Evolutionary conservation across 2,888 invertebrate species (phyloP), one percentile per base, ranked within the genome.

Genomic region (Noctuana brunneofusca): DNA sequence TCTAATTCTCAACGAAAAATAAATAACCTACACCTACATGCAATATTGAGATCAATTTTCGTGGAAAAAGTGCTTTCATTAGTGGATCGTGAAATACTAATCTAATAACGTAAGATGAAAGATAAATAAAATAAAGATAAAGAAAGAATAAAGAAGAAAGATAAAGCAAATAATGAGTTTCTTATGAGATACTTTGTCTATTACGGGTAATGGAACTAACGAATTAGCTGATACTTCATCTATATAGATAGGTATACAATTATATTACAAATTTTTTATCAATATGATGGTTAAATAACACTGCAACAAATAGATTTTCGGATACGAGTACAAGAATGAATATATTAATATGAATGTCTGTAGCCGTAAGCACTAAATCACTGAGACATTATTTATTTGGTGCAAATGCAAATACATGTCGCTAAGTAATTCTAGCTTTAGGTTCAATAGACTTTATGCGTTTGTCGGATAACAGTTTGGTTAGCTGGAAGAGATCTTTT

Each of bases 71-170:
- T 54, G 16, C 24, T 60, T 54, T 48, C 46, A 60, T 54, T 54
- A 35, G 24, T 53, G 12, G 12, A 4, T 46, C 9, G 18, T 24
- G 27, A 35, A 32, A 46, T 20, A 48, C 12, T 35, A 32, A 54
- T n/a, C 52, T 54, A 60, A 60, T 53, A 54, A 54, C 30, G 53
- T 49, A 32, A 60, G 22, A 60, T 54, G 53, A 35, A 54, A 48
- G 60, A 32, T 48, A 54, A 27, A n/a, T n/a, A n/a, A n/a, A n/a
- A n/a, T n/a, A n/a, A n/a, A n/a, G n/a, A n/a, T n/a, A n/a, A n/a
- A n/a, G n/a, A n/a, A n/a, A n/a, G n/a, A n/a, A n/a, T n/a, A n/a
- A n/a, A n/a, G n/a, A n/a, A n/a, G n/a, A n/a, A n/a, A n/a, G n/a
- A n/a, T n/a, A n/a, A n/a, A n/a, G 22, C 20, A 59, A 27, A 54